A percentile compares a stretch with the other conserved stretches of the same genome.
Evolutionary conservation across 2,797 vertebrate genomes (phyloP).

Genomic region (Myotis daubentonii): DNA sequence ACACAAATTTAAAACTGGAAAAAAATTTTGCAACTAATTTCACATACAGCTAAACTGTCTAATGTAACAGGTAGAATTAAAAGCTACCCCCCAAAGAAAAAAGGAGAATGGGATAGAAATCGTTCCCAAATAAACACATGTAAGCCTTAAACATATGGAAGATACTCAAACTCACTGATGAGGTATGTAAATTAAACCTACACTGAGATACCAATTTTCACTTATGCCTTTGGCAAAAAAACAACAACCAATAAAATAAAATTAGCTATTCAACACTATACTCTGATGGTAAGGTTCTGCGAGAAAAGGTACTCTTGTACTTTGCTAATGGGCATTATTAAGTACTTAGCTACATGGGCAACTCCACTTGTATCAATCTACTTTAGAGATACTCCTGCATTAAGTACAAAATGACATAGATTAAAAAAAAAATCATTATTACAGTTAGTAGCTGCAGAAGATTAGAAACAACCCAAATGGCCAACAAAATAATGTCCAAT

Average conservation of each 20-base stretch:
- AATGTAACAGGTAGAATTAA: background rate
- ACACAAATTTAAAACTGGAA: slow-evolving; percentile 20
- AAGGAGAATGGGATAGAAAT: background rate
- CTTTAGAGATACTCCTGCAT: background rate
- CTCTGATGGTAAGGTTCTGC: background rate
- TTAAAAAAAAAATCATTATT: background rate
- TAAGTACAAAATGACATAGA: slow-evolving; percentile 33
- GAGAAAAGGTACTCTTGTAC: background rate
- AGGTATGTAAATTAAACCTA: background rate
- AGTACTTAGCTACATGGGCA: slow-evolving; percentile 26
- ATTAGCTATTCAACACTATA: background rate
- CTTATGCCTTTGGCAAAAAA: background rate
- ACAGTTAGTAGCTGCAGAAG: background rate
- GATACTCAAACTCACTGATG: background rate
- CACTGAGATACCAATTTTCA: background rate
- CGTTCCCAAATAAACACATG: background rate
- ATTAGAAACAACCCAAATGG: too few species aligned
- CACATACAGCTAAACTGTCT: background rate
- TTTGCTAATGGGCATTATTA: background rate
- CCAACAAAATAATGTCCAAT: background rate
- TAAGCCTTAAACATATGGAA: background rate
- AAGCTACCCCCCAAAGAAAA: background rate
- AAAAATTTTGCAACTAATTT: background rate
- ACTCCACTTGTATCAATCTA: slow-evolving; percentile 15
- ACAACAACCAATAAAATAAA: background rate